These are phyloP conservation scores for Typhlichthys eigenmanni DNA, from an alignment of 2,797 vertebrate species.

Conservation along the genomic window DNA sequence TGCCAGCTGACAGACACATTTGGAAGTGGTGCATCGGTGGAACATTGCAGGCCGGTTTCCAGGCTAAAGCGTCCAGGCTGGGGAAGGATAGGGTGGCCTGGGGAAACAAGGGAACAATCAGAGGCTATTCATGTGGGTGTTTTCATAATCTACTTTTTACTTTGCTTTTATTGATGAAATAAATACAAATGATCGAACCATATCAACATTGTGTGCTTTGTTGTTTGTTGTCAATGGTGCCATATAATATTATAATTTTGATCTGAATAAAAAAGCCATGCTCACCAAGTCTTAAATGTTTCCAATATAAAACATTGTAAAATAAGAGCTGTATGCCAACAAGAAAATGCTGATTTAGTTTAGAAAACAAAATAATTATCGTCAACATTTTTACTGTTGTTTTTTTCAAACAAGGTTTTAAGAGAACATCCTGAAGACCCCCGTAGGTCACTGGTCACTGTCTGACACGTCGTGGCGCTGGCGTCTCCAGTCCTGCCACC, in stretches of 20 bases:
- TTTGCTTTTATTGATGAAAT: conserved; percentile 79
- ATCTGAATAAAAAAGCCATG: not conserved
- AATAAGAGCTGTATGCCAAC: too few species aligned
- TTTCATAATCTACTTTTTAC: conserved; percentile 77
- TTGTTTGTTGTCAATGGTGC: conserved; percentile 21
- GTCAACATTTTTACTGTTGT: too few species aligned
- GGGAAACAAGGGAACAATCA: conserved; percentile 31
- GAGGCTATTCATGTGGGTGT: conserved; percentile 63
- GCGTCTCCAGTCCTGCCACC: conserved; percentile 71
- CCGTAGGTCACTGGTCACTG: too few species aligned
- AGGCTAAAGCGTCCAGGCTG: conserved; percentile 62
- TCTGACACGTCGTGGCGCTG: conserved; percentile 21
- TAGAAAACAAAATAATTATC: too few species aligned
- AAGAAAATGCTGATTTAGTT: too few species aligned
- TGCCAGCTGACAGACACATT: conserved; percentile 64
- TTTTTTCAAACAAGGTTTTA: too few species aligned
- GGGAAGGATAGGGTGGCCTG: conserved; percentile 19
- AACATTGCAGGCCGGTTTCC: conserved; percentile 60
- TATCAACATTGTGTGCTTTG: conserved; percentile 32
- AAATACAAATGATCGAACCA: conserved; percentile 72
- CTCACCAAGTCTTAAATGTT: too few species aligned
- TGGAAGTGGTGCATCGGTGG: conserved; percentile 57
- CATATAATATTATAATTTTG: conserved; percentile 9
- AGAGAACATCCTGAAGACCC: too few species aligned
- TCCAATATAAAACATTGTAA: too few species aligned